Evolutionary conservation across 2,888 invertebrate species (phyloP).

Genomic region (Branchipolynoe longqiensis): DNA sequence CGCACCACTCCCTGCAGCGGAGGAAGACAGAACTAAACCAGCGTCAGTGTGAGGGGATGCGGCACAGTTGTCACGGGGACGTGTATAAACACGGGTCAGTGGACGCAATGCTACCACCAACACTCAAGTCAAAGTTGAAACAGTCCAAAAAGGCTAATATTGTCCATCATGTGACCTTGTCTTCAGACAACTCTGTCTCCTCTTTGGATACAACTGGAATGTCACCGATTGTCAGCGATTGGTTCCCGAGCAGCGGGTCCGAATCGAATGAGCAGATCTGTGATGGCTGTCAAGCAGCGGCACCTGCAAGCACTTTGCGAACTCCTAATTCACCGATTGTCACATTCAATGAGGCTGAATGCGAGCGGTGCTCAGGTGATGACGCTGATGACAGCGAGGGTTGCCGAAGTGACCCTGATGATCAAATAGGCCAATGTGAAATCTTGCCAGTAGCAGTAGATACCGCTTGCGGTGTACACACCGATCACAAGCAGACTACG

Average conservation of each 20-base stretch:
- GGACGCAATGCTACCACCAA: conserved; percentile 37
- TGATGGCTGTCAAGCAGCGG: not conserved
- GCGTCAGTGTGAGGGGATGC: not conserved
- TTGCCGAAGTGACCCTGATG: not conserved
- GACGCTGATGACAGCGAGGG: not conserved
- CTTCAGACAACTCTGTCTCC: conserved; percentile 20
- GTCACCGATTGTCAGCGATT: conserved; percentile 56
- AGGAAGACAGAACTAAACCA: not conserved
- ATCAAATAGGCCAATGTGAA: not conserved
- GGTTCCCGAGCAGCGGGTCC: conserved; percentile 52
- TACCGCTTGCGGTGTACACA: not conserved
- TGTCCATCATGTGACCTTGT: not conserved
- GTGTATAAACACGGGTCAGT: conserved; percentile 26
- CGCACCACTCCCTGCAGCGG: conserved; percentile 3
- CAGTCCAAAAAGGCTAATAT: conserved; percentile 45
- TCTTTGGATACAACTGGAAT: conserved; percentile 55
- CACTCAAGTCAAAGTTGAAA: conserved; percentile 47
- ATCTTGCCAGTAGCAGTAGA: conserved; percentile 20
- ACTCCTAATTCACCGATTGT: not conserved
- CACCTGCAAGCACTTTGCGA: not conserved
- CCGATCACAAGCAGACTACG: not conserved
- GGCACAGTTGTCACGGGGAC: conserved; percentile 46
- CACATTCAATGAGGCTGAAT: not conserved
- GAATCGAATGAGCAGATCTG: conserved; percentile 51
- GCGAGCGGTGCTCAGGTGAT: not conserved